These are phyloP conservation scores for Synaphobranchus kaupii DNA, from an alignment of 2,797 vertebrate genomes.

Conservation along the genomic window DNA sequence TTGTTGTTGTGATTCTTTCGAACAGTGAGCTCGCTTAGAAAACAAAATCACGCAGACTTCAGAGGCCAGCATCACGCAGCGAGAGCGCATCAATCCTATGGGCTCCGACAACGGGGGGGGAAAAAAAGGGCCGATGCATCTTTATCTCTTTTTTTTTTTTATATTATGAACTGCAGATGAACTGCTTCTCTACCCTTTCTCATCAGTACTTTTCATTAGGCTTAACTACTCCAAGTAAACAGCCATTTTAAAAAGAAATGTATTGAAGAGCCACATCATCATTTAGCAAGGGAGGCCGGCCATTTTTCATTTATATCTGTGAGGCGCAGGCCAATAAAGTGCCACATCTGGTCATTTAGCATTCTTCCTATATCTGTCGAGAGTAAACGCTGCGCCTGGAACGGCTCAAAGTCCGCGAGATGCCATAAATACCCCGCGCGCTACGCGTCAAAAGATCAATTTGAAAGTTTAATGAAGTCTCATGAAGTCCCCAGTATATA, in stretches of 20 bases:
- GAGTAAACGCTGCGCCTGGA: slow-evolving; percentile 52
- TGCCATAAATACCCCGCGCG: slow-evolving; percentile 42
- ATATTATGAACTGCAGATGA: background rate
- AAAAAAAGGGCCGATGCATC: background rate
- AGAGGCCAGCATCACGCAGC: slow-evolving; percentile 53
- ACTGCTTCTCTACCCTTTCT: background rate
- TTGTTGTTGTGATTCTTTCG: slow-evolving; percentile 50
- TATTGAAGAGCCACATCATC: background rate
- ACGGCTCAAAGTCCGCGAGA: slow-evolving; percentile 50
- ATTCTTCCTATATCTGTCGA: slow-evolving; percentile 36
- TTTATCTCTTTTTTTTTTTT: slow-evolving; percentile 9
- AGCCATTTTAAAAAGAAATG: background rate
- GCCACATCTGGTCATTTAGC: slow-evolving; percentile 54
- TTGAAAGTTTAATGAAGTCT: slow-evolving; percentile 49
- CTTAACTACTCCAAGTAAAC: background rate
- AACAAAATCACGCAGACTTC: slow-evolving; percentile 58
- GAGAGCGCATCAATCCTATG: too few relatives aligned
- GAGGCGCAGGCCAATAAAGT: slow-evolving; percentile 26
- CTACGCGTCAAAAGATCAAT: slow-evolving; percentile 34
- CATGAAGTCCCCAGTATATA: background rate
- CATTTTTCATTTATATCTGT: background rate
- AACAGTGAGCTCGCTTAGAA: slow-evolving; percentile 64
- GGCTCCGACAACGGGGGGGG: background rate
- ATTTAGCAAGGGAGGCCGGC: background rate
- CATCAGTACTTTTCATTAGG: slow-evolving; percentile 8